Percentiles rank a stretch among this genome's conserved stretches.
phyloP scores from a whole-genome alignment of 2,113 vertebrate genomes.

The Cariama cristata region DNA sequence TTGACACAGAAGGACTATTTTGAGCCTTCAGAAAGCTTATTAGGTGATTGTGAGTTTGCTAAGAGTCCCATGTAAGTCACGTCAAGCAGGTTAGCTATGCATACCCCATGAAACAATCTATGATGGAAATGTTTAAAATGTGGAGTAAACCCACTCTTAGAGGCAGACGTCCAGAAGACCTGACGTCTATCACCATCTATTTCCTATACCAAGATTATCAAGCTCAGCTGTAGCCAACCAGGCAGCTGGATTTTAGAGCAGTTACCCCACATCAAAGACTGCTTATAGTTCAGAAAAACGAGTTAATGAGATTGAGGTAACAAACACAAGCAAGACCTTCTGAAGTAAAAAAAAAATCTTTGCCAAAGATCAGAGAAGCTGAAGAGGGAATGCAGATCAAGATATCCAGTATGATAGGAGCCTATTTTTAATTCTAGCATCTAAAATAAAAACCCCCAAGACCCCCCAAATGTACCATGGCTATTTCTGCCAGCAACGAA shows the following conservation, averaged over 20 bases:
- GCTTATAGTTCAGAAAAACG: not conserved
- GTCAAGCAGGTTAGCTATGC: not conserved
- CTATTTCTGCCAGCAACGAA: not conserved
- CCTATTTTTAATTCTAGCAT: not conserved
- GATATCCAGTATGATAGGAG: not conserved
- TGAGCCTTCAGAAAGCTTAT: not conserved
- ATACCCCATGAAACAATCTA: not conserved
- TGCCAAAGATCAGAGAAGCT: not conserved
- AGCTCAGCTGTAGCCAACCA: not conserved
- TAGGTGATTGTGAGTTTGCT: not conserved
- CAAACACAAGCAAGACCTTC: not conserved
- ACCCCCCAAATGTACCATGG: not conserved
- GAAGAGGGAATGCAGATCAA: not conserved
- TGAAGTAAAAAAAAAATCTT: not conserved
- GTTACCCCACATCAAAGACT: not conserved
- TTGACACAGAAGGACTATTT: not conserved
- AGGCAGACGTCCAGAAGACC: rapidly evolving
- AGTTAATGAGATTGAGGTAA: not conserved
- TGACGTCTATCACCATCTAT: not conserved
- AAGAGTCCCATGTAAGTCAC: not conserved
- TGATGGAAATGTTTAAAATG: not conserved
- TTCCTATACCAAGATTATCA: not conserved
- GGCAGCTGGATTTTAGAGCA: not conserved
- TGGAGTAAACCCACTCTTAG: not conserved
- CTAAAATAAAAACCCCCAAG: rapidly evolving